Conservation (phyloP, 1,140 invertebrate species). For the Temnothorax curvispinosus region DNA sequence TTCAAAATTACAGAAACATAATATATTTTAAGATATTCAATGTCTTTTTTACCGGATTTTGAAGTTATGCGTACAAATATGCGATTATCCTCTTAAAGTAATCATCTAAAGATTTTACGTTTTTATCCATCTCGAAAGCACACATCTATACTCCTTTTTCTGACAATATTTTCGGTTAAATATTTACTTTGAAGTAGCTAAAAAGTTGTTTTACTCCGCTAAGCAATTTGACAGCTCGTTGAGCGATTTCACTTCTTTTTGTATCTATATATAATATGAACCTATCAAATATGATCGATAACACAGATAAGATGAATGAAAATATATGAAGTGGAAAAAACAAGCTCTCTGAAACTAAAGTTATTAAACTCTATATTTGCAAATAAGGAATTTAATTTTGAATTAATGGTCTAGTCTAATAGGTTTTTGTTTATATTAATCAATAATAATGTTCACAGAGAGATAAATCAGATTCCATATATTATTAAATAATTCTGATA, state of each 20-base stretch:
- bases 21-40: background rate
- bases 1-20: background rate
- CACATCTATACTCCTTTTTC: background rate
- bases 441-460: background rate
- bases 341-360: background rate
- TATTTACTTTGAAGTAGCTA: background rate
- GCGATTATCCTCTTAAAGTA: background rate
- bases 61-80: background rate
- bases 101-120: background rate
- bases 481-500: background rate
- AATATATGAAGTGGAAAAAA: background rate
- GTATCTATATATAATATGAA: background rate
- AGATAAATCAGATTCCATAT: background rate
- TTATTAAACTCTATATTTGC: background rate
- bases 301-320: conserved; percentile 4
- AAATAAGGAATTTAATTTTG: background rate
- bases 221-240: background rate
- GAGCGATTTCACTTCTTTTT: conserved; percentile 9
- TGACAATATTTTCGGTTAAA: background rate
- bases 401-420: background rate
- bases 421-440: background rate
- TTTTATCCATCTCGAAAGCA: background rate
- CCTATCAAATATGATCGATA: conserved; percentile 7
- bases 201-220: background rate
- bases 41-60: background rate